Evolutionary conservation across 2,797 vertebrate genomes (phyloP), one percentile per base, ranked within the genome.

Genomic region (Hirundo rustica): DNA sequence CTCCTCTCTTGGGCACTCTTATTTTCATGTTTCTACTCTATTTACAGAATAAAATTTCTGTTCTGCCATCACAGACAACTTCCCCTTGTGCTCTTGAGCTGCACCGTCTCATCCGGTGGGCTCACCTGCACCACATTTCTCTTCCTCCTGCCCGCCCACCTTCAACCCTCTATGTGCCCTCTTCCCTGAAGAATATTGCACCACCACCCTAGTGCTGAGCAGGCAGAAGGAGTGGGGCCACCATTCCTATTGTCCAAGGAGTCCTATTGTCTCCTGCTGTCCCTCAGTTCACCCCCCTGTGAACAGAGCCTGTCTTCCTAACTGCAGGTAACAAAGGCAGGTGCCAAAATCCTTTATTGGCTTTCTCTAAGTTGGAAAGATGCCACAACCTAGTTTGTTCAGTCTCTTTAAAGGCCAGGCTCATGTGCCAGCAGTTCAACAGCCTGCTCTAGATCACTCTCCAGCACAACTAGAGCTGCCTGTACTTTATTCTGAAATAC

Each of bases 101-200:
- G 27, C 11, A 6, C 2, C 0, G 1, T 30, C 30, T 88, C 54
- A 75, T 29, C 27, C 0, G 0, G 10, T 3, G 2, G 38, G n/a
- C 62, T 68, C 8, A 9, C 40, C 34, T 51, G 17, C 10, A 40
- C n/a, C 40, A 16, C 21, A 3, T 30, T 84, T 72, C 44, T 61
- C 54, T 60, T 48, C 34, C 42, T 77, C 76, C 29, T 51, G 36
- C 48, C 17, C 5, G 2, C 19, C 30, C 11, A 38, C 26, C 23
- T 71, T 60, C 42, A 54, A 10, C 11, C 5, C 6, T 36, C 45
- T 13, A 2, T 1, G 1, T 38, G 47, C 25, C 7, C 25, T 70
- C 50, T 62, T 75, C 13, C 60, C 62, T 47, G 38, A 36, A 88
- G 85, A 38, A 34, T 65, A 20, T 7, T 51, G 29, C 42, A 81